These are phyloP conservation scores for Ctenoplectra terminalis DNA, from an alignment of 1,140 invertebrate genomes.

Conservation along the genomic window DNA sequence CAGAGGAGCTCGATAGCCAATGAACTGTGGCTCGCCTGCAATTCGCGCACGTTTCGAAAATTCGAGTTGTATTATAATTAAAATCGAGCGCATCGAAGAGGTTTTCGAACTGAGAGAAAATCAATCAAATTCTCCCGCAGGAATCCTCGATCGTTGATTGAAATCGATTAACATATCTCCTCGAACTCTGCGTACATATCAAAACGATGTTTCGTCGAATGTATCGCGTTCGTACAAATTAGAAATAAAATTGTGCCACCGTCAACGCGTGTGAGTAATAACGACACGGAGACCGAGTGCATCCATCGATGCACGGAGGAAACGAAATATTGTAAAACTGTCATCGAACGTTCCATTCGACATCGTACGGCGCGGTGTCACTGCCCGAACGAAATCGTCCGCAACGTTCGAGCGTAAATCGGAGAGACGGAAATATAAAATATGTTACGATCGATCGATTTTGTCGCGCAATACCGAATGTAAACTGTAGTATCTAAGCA, in stretches of 20 bases:
- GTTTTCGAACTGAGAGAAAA: background rate
- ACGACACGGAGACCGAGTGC: background rate
- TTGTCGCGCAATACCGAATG: background rate
- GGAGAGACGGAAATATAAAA: background rate
- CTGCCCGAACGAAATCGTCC: slow-evolving; percentile 24
- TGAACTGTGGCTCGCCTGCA: background rate
- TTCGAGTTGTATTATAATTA: background rate
- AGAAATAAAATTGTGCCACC: slow-evolving; percentile 5
- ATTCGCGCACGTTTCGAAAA: slow-evolving; percentile 7
- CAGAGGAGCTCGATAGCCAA: too few species aligned
- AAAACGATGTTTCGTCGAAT: slow-evolving; percentile 24
- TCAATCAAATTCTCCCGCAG: background rate
- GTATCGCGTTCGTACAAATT: slow-evolving; percentile 38
- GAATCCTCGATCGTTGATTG: slow-evolving; percentile 12
- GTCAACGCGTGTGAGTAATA: background rate
- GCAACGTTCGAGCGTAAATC: background rate
- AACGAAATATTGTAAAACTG: too few species aligned
- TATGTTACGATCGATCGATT: background rate
- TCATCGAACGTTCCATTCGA: slow-evolving; percentile 24
- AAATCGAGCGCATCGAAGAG: background rate
- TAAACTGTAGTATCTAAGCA: slow-evolving; percentile 31
- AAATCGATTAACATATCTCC: slow-evolving; percentile 41
- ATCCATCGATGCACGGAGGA: too few species aligned
- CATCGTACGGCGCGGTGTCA: slow-evolving; percentile 8
- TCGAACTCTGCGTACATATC: slow-evolving; percentile 37